A percentile compares a stretch with the other conserved stretches of the same genome.
phyloP scores from a whole-genome alignment of 2,888 invertebrate species.

The Lomographa bimaculata region DNA sequence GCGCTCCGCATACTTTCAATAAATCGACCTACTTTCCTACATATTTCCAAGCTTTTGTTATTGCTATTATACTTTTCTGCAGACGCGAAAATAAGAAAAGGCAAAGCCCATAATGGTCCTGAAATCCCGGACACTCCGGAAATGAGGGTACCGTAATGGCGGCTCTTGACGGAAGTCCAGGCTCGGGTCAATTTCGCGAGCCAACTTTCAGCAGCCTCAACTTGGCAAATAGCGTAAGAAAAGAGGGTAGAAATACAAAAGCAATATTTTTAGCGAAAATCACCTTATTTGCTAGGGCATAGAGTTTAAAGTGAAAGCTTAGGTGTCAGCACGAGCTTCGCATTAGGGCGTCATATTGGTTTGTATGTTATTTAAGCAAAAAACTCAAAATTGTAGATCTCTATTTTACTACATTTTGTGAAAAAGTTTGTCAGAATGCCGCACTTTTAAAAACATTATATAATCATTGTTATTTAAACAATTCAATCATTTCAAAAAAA shows the following conservation, averaged over 20 bases:
- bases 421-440: too few species aligned
- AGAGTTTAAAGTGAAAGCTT: slow-evolving; percentile 16
- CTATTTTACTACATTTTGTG: too few species aligned
- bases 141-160: slow-evolving; percentile 62
- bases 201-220: slow-evolving; percentile 45
- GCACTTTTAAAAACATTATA: too few species aligned
- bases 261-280: slow-evolving; percentile 5
- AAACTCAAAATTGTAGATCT: too few species aligned
- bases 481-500: too few species aligned
- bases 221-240: slow-evolving; percentile 51
- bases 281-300: slow-evolving; percentile 13
- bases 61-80: slow-evolving; percentile 4
- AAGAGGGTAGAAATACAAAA: slow-evolving; percentile 37
- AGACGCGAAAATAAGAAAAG: slow-evolving; percentile 16
- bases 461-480: too few species aligned
- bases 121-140: slow-evolving; percentile 52
- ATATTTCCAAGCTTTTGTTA: slow-evolving; percentile 14
- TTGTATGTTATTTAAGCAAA: slow-evolving; percentile 28
- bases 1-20: slow-evolving; percentile 41
- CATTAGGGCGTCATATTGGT: too few species aligned
- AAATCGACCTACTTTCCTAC: slow-evolving; percentile 32
- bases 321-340: too few species aligned
- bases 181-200: slow-evolving; percentile 49
- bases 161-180: slow-evolving; percentile 53
- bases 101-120: slow-evolving; percentile 40